These are phyloP conservation scores for Periophthalmodon schlosseri DNA, from an alignment of 2,113 vertebrate species.

Conservation along the genomic window DNA sequence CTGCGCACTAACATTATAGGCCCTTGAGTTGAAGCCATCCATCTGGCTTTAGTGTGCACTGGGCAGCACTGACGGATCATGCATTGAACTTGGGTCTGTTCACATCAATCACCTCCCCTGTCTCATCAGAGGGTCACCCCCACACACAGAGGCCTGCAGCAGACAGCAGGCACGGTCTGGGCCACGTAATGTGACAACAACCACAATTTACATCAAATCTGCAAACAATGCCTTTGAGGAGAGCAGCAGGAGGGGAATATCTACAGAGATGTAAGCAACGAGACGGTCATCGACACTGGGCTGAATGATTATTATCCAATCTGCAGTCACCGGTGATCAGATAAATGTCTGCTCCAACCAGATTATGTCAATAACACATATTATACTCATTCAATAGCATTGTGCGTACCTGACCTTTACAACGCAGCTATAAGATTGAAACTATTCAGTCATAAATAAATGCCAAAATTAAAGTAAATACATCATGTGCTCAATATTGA, in stretches of 20 bases:
- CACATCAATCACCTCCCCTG: conserved; percentile 63
- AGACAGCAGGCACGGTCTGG: conserved; percentile 27
- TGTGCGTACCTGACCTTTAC: background rate
- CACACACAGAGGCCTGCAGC: conserved; percentile 19
- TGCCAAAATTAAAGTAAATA: background rate
- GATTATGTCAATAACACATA: background rate
- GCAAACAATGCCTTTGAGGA: background rate
- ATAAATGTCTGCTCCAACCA: background rate
- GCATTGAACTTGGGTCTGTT: conserved; percentile 65
- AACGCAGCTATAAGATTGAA: background rate
- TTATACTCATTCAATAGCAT: background rate
- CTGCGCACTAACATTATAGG: conserved; percentile 44
- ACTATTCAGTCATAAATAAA: background rate
- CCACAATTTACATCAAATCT: background rate
- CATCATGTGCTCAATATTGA: background rate
- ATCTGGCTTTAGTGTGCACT: conserved; percentile 60
- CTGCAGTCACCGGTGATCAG: background rate
- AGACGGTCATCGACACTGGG: background rate
- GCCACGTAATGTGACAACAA: conserved; percentile 19
- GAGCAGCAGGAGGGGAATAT: background rate
- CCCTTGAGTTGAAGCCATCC: conserved; percentile 41
- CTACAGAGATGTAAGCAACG: background rate
- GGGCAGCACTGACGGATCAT: conserved; percentile 59
- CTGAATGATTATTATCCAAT: background rate
- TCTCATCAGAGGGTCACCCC: conserved; percentile 44